Conservation (phyloP, 2,113 vertebrate species). For the Mus pahari region DNA sequence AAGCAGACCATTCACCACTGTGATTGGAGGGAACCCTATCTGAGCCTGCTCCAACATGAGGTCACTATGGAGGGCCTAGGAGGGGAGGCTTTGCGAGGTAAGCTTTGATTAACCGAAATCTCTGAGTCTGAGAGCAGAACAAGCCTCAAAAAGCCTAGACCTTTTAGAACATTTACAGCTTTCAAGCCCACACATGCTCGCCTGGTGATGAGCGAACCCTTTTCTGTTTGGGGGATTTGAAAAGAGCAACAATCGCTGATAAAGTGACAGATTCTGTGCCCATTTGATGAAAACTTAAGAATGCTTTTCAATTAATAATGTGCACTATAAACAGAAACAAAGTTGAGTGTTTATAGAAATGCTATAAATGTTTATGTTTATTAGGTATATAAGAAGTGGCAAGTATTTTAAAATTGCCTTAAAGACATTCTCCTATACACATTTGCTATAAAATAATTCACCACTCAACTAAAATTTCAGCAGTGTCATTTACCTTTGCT, state of each 20-base stretch:
- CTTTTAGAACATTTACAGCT: slow-evolving; percentile 63
- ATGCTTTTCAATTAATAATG: slow-evolving; percentile 46
- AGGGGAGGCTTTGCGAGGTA: background rate
- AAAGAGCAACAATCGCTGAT: slow-evolving; percentile 66
- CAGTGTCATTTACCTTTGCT: background rate
- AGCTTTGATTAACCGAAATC: slow-evolving; percentile 47
- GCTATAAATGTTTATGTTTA: background rate
- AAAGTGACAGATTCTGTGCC: slow-evolving; percentile 43
- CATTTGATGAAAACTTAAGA: slow-evolving; percentile 56
- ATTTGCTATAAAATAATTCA: slow-evolving; percentile 33
- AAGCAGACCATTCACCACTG: background rate
- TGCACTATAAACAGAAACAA: background rate
- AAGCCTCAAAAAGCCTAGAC: slow-evolving; percentile 32
- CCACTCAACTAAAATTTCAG: slow-evolving; percentile 55
- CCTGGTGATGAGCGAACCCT: slow-evolving; percentile 53
- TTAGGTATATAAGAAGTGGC: background rate
- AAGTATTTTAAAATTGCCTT: slow-evolving; percentile 33
- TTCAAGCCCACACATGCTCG: slow-evolving; percentile 62
- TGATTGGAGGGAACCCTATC: background rate
- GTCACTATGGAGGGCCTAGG: background rate
- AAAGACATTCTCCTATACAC: background rate
- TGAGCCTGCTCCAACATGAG: background rate
- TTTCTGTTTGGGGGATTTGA: slow-evolving; percentile 51
- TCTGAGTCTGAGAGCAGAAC: background rate
- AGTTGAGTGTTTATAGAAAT: background rate